These are phyloP conservation scores for Zaprionus capensis DNA, from an alignment of 1,140 invertebrate genomes.

Conservation along the genomic window DNA sequence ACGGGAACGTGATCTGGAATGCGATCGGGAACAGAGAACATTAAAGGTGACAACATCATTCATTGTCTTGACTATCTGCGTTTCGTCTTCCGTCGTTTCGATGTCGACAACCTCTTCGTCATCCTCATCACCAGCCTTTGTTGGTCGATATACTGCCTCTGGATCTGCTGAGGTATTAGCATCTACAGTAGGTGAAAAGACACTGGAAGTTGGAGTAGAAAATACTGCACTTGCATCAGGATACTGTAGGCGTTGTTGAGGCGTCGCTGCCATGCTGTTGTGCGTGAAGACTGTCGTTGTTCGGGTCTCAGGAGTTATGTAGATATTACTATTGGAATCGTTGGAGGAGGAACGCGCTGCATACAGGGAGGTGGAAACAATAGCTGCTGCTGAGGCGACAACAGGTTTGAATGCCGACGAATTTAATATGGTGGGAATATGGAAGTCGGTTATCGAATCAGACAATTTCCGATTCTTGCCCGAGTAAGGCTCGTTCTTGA, in stretches of 20 bases:
- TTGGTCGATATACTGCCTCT: neutral
- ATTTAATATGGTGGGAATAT: slow-evolving; percentile 64
- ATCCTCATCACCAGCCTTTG: slow-evolving; percentile 74
- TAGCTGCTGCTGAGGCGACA: slow-evolving; percentile 56
- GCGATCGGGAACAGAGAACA: slow-evolving; percentile 11
- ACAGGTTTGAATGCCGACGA: slow-evolving; percentile 89
- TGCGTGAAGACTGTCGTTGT: slow-evolving; percentile 79
- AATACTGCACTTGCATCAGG: neutral
- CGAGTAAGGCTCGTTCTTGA: neutral
- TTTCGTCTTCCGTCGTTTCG: slow-evolving; percentile 86
- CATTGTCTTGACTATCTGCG: slow-evolving; percentile 14
- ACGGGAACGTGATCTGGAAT: slow-evolving; percentile 38
- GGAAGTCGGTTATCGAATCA: slow-evolving; percentile 42
- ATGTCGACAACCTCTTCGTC: slow-evolving; percentile 87
- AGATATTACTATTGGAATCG: slow-evolving; percentile 53
- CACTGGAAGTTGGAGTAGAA: neutral
- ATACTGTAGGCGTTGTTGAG: neutral
- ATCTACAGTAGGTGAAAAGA: slow-evolving; percentile 37
- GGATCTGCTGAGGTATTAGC: slow-evolving; percentile 29
- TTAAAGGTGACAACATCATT: slow-evolving; percentile 21
- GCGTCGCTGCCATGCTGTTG: slow-evolving; percentile 48
- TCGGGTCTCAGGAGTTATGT: slow-evolving; percentile 81
- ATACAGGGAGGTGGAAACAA: slow-evolving; percentile 66
- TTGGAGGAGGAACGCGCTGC: slow-evolving; percentile 53
- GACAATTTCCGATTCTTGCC: slow-evolving; percentile 29